Conservation (phyloP, 2,888 invertebrate species). For the Machimus rusticus region DNA sequence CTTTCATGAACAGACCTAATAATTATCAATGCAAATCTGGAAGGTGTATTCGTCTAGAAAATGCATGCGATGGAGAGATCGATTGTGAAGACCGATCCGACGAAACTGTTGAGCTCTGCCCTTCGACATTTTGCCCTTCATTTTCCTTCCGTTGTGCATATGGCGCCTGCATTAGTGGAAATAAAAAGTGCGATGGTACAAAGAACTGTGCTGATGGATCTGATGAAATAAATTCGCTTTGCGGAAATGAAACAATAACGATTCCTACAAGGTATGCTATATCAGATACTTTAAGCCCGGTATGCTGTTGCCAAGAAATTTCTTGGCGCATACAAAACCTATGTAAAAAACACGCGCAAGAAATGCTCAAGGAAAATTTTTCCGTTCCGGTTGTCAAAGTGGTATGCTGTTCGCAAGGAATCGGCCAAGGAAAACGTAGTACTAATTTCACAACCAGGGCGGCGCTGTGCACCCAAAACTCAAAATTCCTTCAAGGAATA, state of each 20-base stretch:
- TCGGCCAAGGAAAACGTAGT: too few relatives aligned
- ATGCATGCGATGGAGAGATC: constrained; percentile 60
- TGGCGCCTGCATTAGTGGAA: constrained; percentile 52
- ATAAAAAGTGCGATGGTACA: constrained; percentile 50
- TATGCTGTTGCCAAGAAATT: too few relatives aligned
- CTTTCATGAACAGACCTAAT: neutral
- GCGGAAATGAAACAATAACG: constrained; percentile 34
- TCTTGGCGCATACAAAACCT: too few relatives aligned
- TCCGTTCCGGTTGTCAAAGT: too few relatives aligned
- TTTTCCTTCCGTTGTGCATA: constrained; percentile 55
- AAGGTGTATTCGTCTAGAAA: constrained; percentile 49
- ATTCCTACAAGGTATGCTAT: neutral
- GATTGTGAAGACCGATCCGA: constrained; percentile 53
- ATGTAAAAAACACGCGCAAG: too few relatives aligned
- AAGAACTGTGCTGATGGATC: constrained; percentile 54
- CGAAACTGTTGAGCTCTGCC: constrained; percentile 51
- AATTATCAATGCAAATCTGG: constrained; percentile 47
- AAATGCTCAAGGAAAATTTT: too few relatives aligned
- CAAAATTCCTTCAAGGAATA: too few relatives aligned
- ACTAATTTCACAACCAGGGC: too few relatives aligned
- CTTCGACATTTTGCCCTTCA: constrained; percentile 48
- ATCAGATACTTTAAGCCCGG: too few relatives aligned
- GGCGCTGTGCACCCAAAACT: too few relatives aligned
- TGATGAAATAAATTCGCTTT: constrained; percentile 52
- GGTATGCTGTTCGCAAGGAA: too few relatives aligned